phyloP scores from a whole-genome alignment of 2,797 vertebrate genomes.

The Enteromius unitaeniatus region DNA sequence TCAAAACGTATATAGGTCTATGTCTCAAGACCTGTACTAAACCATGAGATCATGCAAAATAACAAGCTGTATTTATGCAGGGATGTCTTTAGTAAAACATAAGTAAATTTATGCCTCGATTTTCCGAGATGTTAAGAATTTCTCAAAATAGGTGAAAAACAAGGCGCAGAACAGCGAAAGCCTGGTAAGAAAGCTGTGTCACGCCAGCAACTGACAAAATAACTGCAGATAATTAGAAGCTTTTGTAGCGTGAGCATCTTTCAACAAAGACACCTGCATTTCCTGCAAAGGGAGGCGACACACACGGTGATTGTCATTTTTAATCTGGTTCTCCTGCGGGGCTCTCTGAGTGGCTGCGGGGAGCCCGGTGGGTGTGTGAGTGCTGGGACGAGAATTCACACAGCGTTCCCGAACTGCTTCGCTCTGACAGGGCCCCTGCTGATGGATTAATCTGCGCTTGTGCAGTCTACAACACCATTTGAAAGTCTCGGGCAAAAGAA shows the following conservation, averaged over 20 bases:
- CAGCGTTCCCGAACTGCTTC: conserved; percentile 23
- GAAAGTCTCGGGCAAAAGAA: background rate
- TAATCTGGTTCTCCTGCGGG: conserved; percentile 78
- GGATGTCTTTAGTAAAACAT: background rate
- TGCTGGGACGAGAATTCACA: conserved; percentile 50
- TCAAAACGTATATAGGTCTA: background rate
- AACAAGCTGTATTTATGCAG: background rate
- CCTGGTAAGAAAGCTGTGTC: conserved; percentile 36
- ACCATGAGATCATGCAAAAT: background rate
- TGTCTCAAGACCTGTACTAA: background rate
- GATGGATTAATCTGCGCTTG: conserved; percentile 52
- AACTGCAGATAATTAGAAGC: conserved; percentile 85
- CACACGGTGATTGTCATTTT: conserved; percentile 84
- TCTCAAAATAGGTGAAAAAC: conserved; percentile 35
- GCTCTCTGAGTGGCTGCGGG: conserved; percentile 73
- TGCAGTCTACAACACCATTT: conserved; percentile 33
- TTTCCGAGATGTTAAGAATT: background rate
- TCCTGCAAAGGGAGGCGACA: conserved; percentile 79
- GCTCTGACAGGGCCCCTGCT: conserved; percentile 45
- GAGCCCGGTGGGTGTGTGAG: conserved; percentile 60
- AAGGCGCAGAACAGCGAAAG: conserved; percentile 35
- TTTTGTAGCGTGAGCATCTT: conserved; percentile 83
- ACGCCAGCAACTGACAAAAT: conserved; percentile 84
- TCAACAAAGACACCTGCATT: conserved; percentile 86
- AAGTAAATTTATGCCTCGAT: background rate